Percentiles rank a stretch among this genome's conserved stretches.
Conservation (phyloP, 2,888 invertebrate species). For the Lymantria monacha region DNA sequence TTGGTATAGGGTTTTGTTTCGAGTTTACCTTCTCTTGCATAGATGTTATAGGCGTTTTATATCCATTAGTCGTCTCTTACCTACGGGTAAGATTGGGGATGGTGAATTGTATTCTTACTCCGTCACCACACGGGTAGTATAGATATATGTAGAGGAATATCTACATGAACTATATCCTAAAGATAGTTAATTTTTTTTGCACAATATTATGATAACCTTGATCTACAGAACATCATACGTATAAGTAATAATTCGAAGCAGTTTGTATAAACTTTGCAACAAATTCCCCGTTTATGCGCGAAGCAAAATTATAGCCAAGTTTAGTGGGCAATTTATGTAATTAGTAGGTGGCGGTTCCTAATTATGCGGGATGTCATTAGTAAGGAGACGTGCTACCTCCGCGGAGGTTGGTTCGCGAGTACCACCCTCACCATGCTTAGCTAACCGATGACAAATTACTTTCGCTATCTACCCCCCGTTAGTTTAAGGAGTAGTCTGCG, state of each 20-base stretch:
- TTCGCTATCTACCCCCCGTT: conserved; percentile 63
- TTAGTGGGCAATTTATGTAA: conserved; percentile 79
- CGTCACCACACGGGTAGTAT: too few relatives aligned
- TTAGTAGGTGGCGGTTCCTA: conserved; percentile 74
- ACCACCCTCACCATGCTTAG: conserved; percentile 59
- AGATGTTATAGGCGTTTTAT: too few relatives aligned
- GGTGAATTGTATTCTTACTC: too few relatives aligned
- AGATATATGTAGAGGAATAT: too few relatives aligned
- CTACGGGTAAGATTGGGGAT: too few relatives aligned
- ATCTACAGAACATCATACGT: conserved; percentile 16
- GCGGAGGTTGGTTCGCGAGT: conserved; percentile 48
- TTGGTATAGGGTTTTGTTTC: too few relatives aligned
- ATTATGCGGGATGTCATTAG: conserved; percentile 80
- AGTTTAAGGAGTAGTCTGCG: conserved; percentile 76
- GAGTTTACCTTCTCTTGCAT: too few relatives aligned
- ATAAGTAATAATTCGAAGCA: conserved; percentile 34
- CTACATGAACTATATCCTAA: too few relatives aligned
- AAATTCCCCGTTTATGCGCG: conserved; percentile 46
- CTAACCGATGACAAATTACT: conserved; percentile 81
- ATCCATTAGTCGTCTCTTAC: too few relatives aligned
- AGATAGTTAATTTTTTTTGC: too few relatives aligned
- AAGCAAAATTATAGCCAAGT: conserved; percentile 70
- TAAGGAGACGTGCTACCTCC: conserved; percentile 62
- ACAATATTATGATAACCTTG: too few relatives aligned
- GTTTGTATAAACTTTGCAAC: conserved; percentile 36